Evolutionary conservation across 1,140 invertebrate species (phyloP), one percentile per base, ranked within the genome.

Genomic region (Oscheius sp.): DNA sequence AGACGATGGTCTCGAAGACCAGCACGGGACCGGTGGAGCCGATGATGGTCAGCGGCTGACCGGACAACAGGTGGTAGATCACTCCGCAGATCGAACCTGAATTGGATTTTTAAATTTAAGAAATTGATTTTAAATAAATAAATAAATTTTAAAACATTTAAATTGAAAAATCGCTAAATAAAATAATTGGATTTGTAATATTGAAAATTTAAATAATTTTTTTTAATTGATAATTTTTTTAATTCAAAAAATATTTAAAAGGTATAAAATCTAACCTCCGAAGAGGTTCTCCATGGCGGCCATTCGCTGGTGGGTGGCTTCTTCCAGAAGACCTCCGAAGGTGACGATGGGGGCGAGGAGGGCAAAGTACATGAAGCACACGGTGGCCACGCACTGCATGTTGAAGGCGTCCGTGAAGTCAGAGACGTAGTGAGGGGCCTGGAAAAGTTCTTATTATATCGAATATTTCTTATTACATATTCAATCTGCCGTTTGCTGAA

Each of bases 11-110:
- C 88, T 99, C 96, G 86, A 99, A 99, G 29, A 99, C 95, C 69
- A 99, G 88, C 0, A 99, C 94, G 28, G 96, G 96, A 31, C 96
- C 96, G 35, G 96, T 99, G 10, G 94, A 97, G 34, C 96, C 95
- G 49, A 99, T 88, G 79, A 99, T 94, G 59, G 94, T 98, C 23
- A 99, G 87, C 3, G 96, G 96, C 86, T 99, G 96, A 3, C 96
- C 96, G 77, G 93, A 93, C 87, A 98, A 98, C 46, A 99, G 89
- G 26, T 94, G 94, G 85, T 97, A 99, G 26, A 92, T 89, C 77
- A 98, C 89, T 1, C 96, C 96, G 84, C 93, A 96, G 20, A 99
- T 90, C 81, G 95, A 94, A 66, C 94, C 61, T 63, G 61, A 13
- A 31, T 31, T 7, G 4, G 7, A 32, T 20, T 46, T 15, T 18